These are phyloP conservation scores for Artibeus lituratus DNA, from an alignment of 2,797 vertebrate genomes.

Conservation along the genomic window DNA sequence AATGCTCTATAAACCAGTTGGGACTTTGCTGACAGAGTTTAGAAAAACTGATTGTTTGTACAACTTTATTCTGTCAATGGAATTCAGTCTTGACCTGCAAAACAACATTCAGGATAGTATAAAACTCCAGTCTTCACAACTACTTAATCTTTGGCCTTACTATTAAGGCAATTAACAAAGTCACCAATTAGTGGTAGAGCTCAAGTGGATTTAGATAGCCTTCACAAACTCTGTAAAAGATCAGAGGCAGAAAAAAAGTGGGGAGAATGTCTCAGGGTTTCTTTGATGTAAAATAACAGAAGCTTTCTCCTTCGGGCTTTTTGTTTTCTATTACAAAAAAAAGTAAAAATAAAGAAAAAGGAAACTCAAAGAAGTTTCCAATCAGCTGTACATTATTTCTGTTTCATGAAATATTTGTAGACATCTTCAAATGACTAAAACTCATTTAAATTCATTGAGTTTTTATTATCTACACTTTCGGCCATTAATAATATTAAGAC, in stretches of 20 bases:
- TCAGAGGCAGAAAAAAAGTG: constrained; percentile 27
- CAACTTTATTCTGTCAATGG: background rate
- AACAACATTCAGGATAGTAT: background rate
- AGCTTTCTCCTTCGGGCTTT: background rate
- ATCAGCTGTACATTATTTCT: background rate
- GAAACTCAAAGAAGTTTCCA: background rate
- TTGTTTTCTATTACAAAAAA: background rate
- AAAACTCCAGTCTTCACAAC: background rate
- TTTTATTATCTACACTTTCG: constrained; percentile 7
- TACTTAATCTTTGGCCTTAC: constrained; percentile 44
- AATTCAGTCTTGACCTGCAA: background rate
- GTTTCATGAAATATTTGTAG: constrained; percentile 4
- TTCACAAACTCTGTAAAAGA: constrained; percentile 22
- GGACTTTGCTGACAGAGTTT: constrained; percentile 2
- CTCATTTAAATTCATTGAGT: constrained; percentile 30
- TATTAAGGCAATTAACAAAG: background rate
- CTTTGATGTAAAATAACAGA: constrained; percentile 29
- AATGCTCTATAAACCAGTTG: background rate
- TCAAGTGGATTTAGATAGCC: background rate
- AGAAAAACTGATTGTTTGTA: constrained; percentile 7
- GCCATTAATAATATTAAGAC: background rate
- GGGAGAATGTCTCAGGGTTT: background rate
- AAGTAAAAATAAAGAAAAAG: background rate
- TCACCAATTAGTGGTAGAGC: constrained; percentile 8
- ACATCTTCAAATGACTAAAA: background rate